Percentiles rank a stretch among this genome's conserved stretches.
Evolutionary conservation across 2,113 vertebrate genomes (phyloP).

Genomic region (Lonchura striata): DNA sequence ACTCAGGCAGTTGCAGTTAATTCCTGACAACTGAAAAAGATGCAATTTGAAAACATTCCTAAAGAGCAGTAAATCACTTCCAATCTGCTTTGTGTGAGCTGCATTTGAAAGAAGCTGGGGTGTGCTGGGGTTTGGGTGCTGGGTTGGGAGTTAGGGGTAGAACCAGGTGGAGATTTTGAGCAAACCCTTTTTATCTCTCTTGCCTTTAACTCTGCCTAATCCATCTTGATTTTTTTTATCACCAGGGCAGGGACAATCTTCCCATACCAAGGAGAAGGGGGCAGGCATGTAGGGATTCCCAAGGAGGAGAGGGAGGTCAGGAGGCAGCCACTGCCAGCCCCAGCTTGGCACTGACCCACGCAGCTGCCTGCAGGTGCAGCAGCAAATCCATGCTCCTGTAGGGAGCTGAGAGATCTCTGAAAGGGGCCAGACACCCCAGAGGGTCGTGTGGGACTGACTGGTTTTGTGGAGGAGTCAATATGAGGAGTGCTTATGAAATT

Average conservation of each 20-base stretch:
- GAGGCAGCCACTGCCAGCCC: constrained; percentile 13
- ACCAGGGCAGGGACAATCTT: neutral
- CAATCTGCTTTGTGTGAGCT: neutral
- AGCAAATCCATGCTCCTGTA: neutral
- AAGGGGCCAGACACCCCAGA: neutral
- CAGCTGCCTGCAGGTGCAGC: constrained; percentile 9
- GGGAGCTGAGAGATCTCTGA: neutral
- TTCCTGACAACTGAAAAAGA: constrained; percentile 16
- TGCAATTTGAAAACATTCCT: neutral
- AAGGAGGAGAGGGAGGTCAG: neutral
- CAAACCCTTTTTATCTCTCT: neutral
- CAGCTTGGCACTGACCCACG: neutral
- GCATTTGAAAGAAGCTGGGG: neutral
- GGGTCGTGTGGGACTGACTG: neutral
- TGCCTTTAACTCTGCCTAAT: neutral
- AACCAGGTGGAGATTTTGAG: fast-evolving
- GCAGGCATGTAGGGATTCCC: neutral
- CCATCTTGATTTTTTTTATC: neutral
- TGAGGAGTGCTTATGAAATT: neutral
- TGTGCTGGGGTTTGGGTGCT: neutral
- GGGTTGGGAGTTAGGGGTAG: neutral
- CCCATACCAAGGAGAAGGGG: neutral
- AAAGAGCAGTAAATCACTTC: neutral
- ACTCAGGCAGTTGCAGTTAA: neutral
- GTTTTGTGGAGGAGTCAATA: neutral